Evolutionary conservation across 2,888 invertebrate species (phyloP), one percentile per base, ranked within the genome.

Genomic region (Synergus umbraculus): DNA sequence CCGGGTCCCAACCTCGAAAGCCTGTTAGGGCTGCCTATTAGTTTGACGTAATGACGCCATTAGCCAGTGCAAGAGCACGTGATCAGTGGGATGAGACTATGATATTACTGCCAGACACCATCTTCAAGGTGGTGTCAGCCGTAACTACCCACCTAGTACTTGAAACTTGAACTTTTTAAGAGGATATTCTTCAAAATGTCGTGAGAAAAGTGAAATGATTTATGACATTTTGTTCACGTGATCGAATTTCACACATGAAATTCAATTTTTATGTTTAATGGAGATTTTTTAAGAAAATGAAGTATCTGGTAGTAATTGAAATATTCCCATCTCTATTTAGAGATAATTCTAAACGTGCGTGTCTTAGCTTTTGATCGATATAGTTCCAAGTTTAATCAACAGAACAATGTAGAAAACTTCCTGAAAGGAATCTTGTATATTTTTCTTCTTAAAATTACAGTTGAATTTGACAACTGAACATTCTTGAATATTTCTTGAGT

Each of bases 1-100:
- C 79, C 67, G 44, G 83, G 81, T 82, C 83, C 83, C 83, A 83
- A 85, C 82, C 85, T 84, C 83, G 82, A 85, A 84, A 87, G 86
- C 86, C 87, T 85, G 86, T 88, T 86, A 87, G 84, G 81, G 83
- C 81, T 79, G 85, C 86, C 89, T 89, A 89, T 90, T 90, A 90
- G 86, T 88, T 88, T 89, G 88, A 87, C 87, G 88, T 90, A 90
- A 90, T 88, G 88, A 89, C 85, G 89, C 88, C 88, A 89, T 90
- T 90, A 90, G 87, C 87, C 83, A 84, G 85, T 80, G 84, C 83
- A 84, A 85, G 87, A 87, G 87, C 87, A 85, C 88, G 85, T 85
- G 87, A 89, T 89, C 85, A 86, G 83, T 87, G 85, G 85, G 37
- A 73, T 54, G 73, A 73, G 85, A 84, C 81, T 85, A 89, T 86